Percentiles rank a stretch among this genome's conserved stretches.
phyloP scores from a whole-genome alignment of 1,140 invertebrate species.

The Euwallacea fornicatus region DNA sequence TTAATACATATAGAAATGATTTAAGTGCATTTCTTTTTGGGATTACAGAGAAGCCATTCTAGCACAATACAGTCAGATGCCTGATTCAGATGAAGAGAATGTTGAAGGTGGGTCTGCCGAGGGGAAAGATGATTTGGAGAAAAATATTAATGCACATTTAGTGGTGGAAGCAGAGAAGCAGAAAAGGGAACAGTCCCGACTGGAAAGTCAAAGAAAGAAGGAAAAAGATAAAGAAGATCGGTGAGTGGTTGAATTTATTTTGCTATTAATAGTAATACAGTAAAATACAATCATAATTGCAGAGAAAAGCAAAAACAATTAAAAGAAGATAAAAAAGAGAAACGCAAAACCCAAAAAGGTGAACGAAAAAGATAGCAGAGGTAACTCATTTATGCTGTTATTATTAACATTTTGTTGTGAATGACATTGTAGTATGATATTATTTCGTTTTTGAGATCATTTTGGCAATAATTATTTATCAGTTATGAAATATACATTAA shows the following conservation, averaged over 20 bases:
- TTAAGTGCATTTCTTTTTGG: not conserved
- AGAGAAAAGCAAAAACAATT: slow-evolving; percentile 84
- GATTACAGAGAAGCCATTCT: slow-evolving; percentile 71
- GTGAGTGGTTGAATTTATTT: slow-evolving; percentile 53
- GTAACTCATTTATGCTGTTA: not conserved
- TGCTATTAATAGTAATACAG: not conserved
- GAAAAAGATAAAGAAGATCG: slow-evolving; percentile 87
- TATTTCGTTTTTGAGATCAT: too few species aligned
- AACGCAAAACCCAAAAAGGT: slow-evolving; percentile 83
- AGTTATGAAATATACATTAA: too few species aligned
- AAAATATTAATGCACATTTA: slow-evolving; percentile 76
- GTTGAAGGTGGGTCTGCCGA: slow-evolving; percentile 55
- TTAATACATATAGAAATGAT: slow-evolving; percentile 55
- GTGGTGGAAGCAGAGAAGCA: slow-evolving; percentile 75
- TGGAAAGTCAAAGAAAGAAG: slow-evolving; percentile 79
- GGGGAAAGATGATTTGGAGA: slow-evolving; percentile 59
- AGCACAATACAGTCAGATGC: slow-evolving; percentile 79
- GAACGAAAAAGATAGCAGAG: slow-evolving; percentile 78
- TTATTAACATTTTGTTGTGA: too few species aligned
- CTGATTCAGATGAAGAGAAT: slow-evolving; percentile 65
- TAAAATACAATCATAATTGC: slow-evolving; percentile 45
- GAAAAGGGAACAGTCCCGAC: slow-evolving; percentile 73
- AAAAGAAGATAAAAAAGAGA: slow-evolving; percentile 85
- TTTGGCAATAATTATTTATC: too few species aligned
- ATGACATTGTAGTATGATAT: too few species aligned